phyloP scores from a whole-genome alignment of 1,140 invertebrate genomes.

The Trachymyrmex septentrionalis region DNA sequence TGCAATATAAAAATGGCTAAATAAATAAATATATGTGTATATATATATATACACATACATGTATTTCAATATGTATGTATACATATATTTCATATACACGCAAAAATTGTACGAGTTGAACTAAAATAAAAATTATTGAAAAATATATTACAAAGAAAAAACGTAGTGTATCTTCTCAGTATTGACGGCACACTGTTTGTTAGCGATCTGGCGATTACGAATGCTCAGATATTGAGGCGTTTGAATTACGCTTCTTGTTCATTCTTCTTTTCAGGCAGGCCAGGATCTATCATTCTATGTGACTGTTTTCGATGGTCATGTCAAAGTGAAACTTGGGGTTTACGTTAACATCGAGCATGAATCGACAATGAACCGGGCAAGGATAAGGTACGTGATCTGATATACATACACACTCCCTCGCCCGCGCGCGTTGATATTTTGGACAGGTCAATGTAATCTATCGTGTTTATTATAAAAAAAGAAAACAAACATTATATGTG shows the following conservation, averaged over 20 bases:
- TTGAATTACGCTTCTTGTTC: constrained; percentile 68
- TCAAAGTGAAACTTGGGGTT: constrained; percentile 91
- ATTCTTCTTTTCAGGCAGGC: constrained; percentile 88
- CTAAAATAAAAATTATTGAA: background rate
- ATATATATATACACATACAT: background rate
- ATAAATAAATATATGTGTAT: constrained; percentile 6
- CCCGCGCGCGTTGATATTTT: background rate
- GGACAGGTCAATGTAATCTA: background rate
- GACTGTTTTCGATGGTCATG: constrained; percentile 90
- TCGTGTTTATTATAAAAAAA: background rate
- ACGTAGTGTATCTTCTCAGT: background rate
- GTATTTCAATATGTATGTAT: no score
- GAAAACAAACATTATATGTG: background rate
- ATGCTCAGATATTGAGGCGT: constrained; percentile 19
- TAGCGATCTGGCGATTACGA: constrained; percentile 13
- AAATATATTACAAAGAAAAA: background rate
- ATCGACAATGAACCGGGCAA: constrained; percentile 75
- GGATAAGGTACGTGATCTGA: constrained; percentile 75
- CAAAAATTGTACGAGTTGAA: background rate
- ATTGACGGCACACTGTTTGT: background rate
- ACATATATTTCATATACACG: background rate
- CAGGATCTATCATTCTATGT: constrained; percentile 91
- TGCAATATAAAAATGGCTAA: background rate
- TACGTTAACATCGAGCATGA: constrained; percentile 88
- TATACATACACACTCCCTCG: background rate